These are phyloP conservation scores for Atrina japonica DNA, from an alignment of 2,888 invertebrate species.

Conservation along the genomic window DNA sequence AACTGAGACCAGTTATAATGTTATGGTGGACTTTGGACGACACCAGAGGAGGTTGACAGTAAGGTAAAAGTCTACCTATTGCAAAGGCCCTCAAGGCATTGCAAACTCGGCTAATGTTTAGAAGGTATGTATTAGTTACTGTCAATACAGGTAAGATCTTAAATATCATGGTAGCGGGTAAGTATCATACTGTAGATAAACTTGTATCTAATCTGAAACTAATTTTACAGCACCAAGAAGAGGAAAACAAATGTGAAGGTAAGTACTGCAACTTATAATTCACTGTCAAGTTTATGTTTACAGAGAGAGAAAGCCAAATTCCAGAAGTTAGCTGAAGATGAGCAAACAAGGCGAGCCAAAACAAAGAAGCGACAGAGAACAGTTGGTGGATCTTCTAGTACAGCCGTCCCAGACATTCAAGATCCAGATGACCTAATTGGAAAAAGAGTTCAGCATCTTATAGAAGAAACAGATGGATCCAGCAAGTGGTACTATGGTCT, in stretches of 20 bases:
- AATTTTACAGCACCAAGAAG: constrained; percentile 3
- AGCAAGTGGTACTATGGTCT: constrained; percentile 18
- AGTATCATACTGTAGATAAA: constrained; percentile 18
- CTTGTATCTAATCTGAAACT: constrained; percentile 12
- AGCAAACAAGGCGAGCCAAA: neutral
- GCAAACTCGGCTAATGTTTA: constrained; percentile 9
- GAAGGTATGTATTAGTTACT: constrained; percentile 7
- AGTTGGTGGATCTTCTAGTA: neutral
- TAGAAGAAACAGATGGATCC: constrained; percentile 7
- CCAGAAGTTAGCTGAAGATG: constrained; percentile 10
- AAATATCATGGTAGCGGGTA: constrained; percentile 14
- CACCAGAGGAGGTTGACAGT: constrained; percentile 3
- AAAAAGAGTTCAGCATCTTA: constrained; percentile 1
- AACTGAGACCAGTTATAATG: constrained; percentile 7
- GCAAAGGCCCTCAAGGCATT: neutral
- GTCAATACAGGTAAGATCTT: constrained; percentile 15
- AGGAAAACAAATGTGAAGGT: neutral
- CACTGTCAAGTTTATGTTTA: too few species aligned
- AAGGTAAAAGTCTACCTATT: neutral
- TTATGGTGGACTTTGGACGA: constrained; percentile 17
- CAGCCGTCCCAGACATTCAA: neutral
- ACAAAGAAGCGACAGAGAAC: constrained; percentile 11
- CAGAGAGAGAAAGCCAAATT: constrained; percentile 19
- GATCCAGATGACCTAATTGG: constrained; percentile 10
- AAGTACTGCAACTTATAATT: neutral